Base-by-base conservation (phyloP, 2,113 vertebrate species). In the Paramormyrops kingsleyae region DNA sequence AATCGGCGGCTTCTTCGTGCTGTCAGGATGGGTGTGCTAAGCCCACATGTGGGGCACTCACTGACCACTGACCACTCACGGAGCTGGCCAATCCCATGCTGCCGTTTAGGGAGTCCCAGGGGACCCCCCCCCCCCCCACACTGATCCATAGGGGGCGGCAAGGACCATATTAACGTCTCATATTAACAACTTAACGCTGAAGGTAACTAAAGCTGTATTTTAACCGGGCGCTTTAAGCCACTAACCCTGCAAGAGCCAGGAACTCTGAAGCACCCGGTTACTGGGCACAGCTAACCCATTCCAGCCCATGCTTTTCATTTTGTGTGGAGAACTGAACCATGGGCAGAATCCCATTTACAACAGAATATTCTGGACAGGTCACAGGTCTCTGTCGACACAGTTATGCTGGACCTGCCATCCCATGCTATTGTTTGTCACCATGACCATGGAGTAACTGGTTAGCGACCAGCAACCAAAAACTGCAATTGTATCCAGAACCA, bases 131-230 rank as follows among this genome's bases (percentile, higher is more conserved):
- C 19, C 21, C 53, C 59, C 59, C 10, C 59, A 62, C 59, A 62
- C 59, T n/a, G 59, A 62, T 3, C 59, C 59, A 62, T 4, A 62
- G 24, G 24, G 56, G 59, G 24, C 9, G 17, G 24, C 3, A 27
- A 66, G 2, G n/a, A 66, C 9, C 59, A 27, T 3, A 9, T n/a
- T n/a, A n/a, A n/a, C n/a, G 1, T 70, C 62, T 88, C 46, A 91
- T 89, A 94, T 93, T 92, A 35, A 93, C 93, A 52, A 66, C 89
- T 80, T 83, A 31, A 83, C 6, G 53, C 80, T 77, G 89, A 10
- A 91, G 44, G 89, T 91, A 90, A 91, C 93, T 89, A 92, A 94
- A 93, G 92, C 92, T 94, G 90, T 80, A 93, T 92, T 91, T 27
- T 44, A 53, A 87, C 91, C 85, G 17, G 42, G 15, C 84, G 91